Percentiles rank a stretch among this genome's conserved stretches.
These are phyloP conservation scores for Takifugu bimaculatus DNA, from an alignment of 2,113 vertebrate genomes.

Conservation along the genomic window DNA sequence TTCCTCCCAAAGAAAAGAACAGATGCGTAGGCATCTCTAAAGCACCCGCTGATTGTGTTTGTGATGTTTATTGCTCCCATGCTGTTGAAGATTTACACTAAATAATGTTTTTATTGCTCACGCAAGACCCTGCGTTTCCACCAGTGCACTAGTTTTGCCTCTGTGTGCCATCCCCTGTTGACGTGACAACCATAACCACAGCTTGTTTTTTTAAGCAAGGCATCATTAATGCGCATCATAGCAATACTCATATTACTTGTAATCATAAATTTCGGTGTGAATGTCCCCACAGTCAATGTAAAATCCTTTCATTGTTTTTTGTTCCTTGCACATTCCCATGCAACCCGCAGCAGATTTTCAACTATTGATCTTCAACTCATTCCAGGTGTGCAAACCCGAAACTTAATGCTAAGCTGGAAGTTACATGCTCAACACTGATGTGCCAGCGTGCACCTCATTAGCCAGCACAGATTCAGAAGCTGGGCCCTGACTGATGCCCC, in stretches of 20 bases:
- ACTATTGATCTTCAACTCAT: no score
- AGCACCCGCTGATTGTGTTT: constrained; percentile 71
- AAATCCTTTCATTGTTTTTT: no score
- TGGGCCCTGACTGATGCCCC: no score
- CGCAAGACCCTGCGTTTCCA: constrained; percentile 50
- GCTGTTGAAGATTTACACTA: constrained; percentile 71
- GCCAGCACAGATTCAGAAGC: no score
- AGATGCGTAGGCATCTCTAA: constrained; percentile 68
- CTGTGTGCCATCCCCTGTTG: constrained; percentile 35
- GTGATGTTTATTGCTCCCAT: constrained; percentile 67
- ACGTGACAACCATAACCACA: not conserved
- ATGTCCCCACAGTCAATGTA: no score
- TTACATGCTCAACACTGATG: no score
- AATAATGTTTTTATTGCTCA: constrained; percentile 70
- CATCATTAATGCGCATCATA: constrained; percentile 23
- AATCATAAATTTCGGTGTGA: no score
- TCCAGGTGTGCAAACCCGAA: no score
- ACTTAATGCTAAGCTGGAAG: no score
- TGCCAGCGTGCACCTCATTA: no score
- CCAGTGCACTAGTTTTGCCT: constrained; percentile 13
- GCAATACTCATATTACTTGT: constrained; percentile 18
- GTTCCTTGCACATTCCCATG: no score
- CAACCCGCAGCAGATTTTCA: no score
- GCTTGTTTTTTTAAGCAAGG: constrained; percentile 15
- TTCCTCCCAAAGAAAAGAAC: constrained; percentile 52